Percentiles rank a stretch among this genome's conserved stretches.
These are phyloP conservation scores for Dolichotis patagonum DNA, from an alignment of 2,113 vertebrate genomes.

Conservation along the genomic window DNA sequence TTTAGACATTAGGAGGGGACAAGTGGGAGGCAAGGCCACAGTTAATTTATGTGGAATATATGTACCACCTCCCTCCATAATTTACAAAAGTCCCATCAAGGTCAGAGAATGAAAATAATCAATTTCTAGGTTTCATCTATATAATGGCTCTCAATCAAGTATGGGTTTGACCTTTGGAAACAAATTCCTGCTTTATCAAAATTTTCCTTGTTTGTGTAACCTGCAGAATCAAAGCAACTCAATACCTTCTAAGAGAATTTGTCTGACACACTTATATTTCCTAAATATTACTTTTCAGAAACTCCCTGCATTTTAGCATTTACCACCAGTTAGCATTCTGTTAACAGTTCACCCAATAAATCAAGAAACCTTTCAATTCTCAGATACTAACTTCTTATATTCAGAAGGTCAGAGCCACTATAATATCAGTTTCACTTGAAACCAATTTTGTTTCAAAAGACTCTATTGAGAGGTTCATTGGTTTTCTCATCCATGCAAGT, in stretches of 20 bases:
- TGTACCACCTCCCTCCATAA: background rate
- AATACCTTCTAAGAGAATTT: constrained; percentile 21
- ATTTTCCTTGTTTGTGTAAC: background rate
- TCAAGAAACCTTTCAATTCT: constrained; percentile 36
- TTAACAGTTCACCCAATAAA: constrained; percentile 7
- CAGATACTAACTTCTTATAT: constrained; percentile 15
- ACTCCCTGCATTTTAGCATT: background rate
- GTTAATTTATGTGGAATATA: constrained; percentile 50
- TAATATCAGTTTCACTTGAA: constrained; percentile 39
- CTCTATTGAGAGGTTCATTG: constrained; percentile 3
- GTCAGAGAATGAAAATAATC: constrained; percentile 47
- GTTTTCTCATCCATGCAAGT: constrained; percentile 53
- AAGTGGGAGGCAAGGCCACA: background rate
- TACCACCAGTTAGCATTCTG: background rate
- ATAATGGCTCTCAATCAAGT: constrained; percentile 48
- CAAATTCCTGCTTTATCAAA: background rate
- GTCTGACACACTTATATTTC: constrained; percentile 5
- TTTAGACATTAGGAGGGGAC: background rate
- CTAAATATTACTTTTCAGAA: constrained; percentile 44
- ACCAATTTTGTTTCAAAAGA: constrained; percentile 64
- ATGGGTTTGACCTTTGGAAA: constrained; percentile 26
- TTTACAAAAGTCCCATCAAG: background rate
- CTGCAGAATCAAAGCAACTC: constrained; percentile 51
- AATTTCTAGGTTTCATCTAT: constrained; percentile 51
- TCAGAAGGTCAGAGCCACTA: constrained; percentile 38